Conservation (phyloP, 2,888 invertebrate species). For the Protodeltote pygarga region DNA sequence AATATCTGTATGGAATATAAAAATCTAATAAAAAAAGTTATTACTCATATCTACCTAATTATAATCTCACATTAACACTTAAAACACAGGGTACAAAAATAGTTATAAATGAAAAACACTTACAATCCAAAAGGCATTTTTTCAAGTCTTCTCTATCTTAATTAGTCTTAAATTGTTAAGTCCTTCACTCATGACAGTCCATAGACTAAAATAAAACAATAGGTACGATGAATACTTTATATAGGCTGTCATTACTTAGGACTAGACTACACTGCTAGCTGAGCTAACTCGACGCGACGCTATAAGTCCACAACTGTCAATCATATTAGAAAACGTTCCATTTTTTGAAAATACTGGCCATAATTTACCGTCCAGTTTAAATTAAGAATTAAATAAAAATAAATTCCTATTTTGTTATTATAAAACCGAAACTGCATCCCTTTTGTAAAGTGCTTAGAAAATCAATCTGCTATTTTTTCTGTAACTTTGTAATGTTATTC, state of each 20-base stretch:
- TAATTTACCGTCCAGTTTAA: no score
- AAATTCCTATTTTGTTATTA: no score
- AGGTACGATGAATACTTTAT: constrained; percentile 50
- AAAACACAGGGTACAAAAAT: constrained; percentile 14
- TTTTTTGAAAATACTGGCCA: no score
- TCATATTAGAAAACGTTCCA: no score
- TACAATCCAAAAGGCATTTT: constrained; percentile 72
- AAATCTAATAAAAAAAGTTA: background rate
- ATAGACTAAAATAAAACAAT: constrained; percentile 30
- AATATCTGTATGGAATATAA: no score
- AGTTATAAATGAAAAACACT: constrained; percentile 48
- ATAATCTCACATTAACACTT: constrained; percentile 6
- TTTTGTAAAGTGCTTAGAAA: no score
- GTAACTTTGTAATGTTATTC: no score
- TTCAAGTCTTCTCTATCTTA: constrained; percentile 18
- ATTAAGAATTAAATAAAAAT: no score
- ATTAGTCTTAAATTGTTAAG: constrained; percentile 6
- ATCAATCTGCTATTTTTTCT: no score
- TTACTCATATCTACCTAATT: no score
- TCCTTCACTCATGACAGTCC: constrained; percentile 41
- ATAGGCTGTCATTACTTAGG: constrained; percentile 37
- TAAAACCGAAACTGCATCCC: no score
- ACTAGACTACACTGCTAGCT: constrained; percentile 10
- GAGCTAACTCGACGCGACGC: background rate
- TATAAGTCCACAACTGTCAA: background rate